Percentiles rank a stretch among this genome's conserved stretches.
These are phyloP conservation scores for Hermetia illucens DNA, from an alignment of 1,140 invertebrate species.

Conservation along the genomic window DNA sequence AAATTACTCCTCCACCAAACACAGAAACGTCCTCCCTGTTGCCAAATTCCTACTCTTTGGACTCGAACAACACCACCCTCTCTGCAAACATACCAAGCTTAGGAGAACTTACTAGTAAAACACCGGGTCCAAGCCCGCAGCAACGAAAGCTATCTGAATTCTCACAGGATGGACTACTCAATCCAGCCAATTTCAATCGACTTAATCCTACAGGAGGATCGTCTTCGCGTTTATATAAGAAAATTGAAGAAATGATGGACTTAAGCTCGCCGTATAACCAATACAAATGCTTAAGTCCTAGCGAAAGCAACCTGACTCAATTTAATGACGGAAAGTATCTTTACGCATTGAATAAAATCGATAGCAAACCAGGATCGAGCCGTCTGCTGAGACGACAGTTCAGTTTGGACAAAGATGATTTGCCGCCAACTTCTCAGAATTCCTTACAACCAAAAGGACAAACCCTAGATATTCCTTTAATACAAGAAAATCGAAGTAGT, in stretches of 20 bases:
- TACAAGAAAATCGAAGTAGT: slow-evolving; percentile 22
- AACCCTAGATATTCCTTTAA: slow-evolving; percentile 22
- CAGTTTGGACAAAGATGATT: slow-evolving; percentile 49
- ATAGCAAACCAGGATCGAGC: slow-evolving; percentile 27
- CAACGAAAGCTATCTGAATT: slow-evolving; percentile 25
- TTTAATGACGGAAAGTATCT: slow-evolving; percentile 29
- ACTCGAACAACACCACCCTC: slow-evolving; percentile 23
- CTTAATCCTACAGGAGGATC: slow-evolving; percentile 21
- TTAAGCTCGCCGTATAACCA: slow-evolving; percentile 56
- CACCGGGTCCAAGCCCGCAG: slow-evolving; percentile 20
- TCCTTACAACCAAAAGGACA: slow-evolving; percentile 9
- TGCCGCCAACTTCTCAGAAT: slow-evolving; percentile 11
- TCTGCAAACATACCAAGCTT: too few species aligned
- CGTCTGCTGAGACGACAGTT: slow-evolving; percentile 51
- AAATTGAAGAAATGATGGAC: slow-evolving; percentile 38
- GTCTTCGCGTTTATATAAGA: slow-evolving; percentile 25
- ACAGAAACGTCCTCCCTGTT: slow-evolving; percentile 16
- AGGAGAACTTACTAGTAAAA: slow-evolving; percentile 23
- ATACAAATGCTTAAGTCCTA: slow-evolving; percentile 55
- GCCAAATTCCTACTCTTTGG: slow-evolving; percentile 26
- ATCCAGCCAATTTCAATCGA: slow-evolving; percentile 26
- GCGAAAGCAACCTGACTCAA: slow-evolving; percentile 36
- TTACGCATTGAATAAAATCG: slow-evolving; percentile 14
- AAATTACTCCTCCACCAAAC: slow-evolving; percentile 26
- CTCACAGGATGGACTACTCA: slow-evolving; percentile 19